phyloP scores from a whole-genome alignment of 2,797 vertebrate species.

The Tapirus indicus region DNA sequence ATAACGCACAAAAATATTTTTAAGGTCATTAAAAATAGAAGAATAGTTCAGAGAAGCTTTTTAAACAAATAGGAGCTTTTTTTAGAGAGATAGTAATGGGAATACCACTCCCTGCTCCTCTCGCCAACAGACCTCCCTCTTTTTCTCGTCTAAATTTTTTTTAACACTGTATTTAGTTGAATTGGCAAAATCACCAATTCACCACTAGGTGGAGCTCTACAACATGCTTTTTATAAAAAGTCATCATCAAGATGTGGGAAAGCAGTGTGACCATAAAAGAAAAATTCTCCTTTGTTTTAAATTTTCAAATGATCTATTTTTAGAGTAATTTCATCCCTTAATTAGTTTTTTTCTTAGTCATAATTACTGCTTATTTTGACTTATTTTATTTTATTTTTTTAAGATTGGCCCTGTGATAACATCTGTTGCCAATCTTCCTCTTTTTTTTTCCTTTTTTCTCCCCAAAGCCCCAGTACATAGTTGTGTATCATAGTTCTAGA shows the following conservation, averaged over 20 bases:
- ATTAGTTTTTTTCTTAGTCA: not conserved
- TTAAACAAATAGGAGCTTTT: not conserved
- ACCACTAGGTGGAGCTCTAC: not conserved
- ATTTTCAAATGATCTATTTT: not conserved
- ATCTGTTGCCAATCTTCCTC: too few species aligned
- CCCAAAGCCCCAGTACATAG: too few species aligned
- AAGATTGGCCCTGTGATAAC: too few species aligned
- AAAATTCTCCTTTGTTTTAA: constrained; percentile 29
- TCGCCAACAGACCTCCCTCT: not conserved
- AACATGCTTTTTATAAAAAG: not conserved
- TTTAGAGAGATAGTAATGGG: not conserved
- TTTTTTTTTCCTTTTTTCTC: too few species aligned
- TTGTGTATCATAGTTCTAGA: too few species aligned
- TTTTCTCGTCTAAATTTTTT: not conserved
- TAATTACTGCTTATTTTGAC: not conserved
- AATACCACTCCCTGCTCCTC: not conserved
- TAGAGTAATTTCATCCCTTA: constrained; percentile 2
- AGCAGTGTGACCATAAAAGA: not conserved
- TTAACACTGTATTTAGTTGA: not conserved
- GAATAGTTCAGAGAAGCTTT: constrained; percentile 2
- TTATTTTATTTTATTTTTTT: not conserved
- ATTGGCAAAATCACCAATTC: not conserved
- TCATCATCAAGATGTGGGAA: not conserved
- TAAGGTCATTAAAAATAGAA: not conserved
- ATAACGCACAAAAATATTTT: not conserved